phyloP scores from a whole-genome alignment of 2,888 invertebrate genomes.

The Perithous albicinctus region DNA sequence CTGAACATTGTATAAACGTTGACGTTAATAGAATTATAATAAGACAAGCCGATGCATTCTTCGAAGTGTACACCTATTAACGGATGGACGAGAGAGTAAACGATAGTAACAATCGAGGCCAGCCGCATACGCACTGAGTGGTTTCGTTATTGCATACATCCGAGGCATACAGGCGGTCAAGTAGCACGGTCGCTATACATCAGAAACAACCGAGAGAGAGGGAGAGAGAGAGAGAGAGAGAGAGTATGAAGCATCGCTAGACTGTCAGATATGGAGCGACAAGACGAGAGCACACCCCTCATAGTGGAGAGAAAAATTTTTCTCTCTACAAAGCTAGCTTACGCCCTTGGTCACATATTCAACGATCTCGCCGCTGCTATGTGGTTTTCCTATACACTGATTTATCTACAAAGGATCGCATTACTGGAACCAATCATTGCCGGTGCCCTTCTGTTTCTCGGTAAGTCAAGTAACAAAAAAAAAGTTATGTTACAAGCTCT shows the following conservation, averaged over 20 bases:
- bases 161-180: neutral
- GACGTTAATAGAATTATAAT: conserved; percentile 2
- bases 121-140: conserved; percentile 29
- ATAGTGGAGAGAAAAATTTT: conserved; percentile 74
- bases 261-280: conserved; percentile 58
- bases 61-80: neutral
- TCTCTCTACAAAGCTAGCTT: conserved; percentile 78
- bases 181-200: neutral
- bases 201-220: neutral
- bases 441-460: conserved; percentile 81
- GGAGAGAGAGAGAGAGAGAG: too few species aligned
- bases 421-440: conserved; percentile 80
- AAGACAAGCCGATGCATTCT: conserved; percentile 29
- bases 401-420: conserved; percentile 83
- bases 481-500: neutral
- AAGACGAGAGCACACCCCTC: conserved; percentile 74
- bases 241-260: conserved; percentile 24
- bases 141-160: conserved; percentile 24
- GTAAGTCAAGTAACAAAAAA: conserved; percentile 68
- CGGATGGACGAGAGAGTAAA: neutral
- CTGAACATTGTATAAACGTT: conserved; percentile 13
- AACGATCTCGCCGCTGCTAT: conserved; percentile 85
- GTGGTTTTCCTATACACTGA: conserved; percentile 85
- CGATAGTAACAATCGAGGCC: conserved; percentile 41
- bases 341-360: conserved; percentile 84